Conservation (phyloP, 2,797 vertebrate species). For the Mastacembelus armatus region DNA sequence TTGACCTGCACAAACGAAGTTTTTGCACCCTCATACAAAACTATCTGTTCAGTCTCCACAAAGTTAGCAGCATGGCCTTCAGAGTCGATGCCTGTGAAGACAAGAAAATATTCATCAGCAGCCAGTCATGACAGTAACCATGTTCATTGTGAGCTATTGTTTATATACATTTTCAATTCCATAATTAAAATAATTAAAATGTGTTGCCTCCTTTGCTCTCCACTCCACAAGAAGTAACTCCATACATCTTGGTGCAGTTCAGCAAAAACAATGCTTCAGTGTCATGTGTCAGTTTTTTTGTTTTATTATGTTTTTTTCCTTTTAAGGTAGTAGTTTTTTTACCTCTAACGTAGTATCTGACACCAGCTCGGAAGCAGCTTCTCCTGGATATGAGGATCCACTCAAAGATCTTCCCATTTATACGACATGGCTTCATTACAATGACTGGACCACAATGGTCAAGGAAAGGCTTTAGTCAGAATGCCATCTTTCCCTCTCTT, state of each 20-base stretch:
- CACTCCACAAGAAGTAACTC: background rate
- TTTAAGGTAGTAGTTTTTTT: constrained; percentile 44
- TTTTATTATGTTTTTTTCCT: background rate
- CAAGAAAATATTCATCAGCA: background rate
- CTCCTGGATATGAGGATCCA: constrained; percentile 97
- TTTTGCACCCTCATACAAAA: constrained; percentile 91
- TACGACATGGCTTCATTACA: constrained; percentile 92
- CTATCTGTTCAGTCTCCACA: constrained; percentile 96
- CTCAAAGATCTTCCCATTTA: constrained; percentile 97
- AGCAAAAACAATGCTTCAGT: background rate
- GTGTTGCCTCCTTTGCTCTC: background rate
- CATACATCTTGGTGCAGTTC: background rate
- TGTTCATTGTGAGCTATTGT: background rate
- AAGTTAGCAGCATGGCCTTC: constrained; percentile 99
- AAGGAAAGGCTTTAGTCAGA: constrained; percentile 50
- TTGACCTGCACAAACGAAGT: constrained; percentile 92
- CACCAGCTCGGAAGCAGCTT: constrained; percentile 97
- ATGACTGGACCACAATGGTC: constrained; percentile 84
- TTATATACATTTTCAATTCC: too few species aligned
- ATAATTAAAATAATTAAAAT: too few species aligned
- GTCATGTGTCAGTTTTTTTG: background rate
- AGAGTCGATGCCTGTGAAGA: constrained; percentile 92
- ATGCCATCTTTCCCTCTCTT: too few species aligned
- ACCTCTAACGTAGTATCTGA: constrained; percentile 98
- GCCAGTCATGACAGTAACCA: background rate